Evolutionary conservation across 2,113 vertebrate genomes (phyloP), one percentile per base, ranked within the genome.

Genomic region (Aix galericulata): DNA sequence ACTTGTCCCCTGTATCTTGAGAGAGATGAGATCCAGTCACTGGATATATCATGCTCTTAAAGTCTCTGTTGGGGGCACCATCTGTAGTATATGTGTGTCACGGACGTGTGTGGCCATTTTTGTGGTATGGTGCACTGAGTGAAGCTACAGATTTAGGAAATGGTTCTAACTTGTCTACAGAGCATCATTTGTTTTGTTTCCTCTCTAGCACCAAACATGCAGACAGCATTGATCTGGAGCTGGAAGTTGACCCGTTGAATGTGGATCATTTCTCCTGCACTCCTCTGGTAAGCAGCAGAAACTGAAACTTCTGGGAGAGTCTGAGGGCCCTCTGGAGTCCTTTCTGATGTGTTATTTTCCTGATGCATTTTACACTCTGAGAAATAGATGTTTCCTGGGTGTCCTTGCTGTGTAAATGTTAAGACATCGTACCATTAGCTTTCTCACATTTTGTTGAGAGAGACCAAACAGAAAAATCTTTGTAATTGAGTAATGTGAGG

Each of bases 231-330:
- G 99, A 99, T 94, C 94, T 99, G 97, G 99, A 99, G 94, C 97
- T 99, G 92, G 99, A 99, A 96, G 99, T 99, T 42, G 99, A 99
- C 97, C 99, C 99, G 92, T 98, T 99, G 95, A 99, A 99, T 60
- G 99, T 99, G 74, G 99, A 99, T 98, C 99, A 99, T 97, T 99
- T 99, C 98, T 99, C 99, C 92, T 99, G 99, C 96, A 99, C 99
- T 14, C 99, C 99, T 55, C 97, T 99, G 99, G 99, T 99, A 98
- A 98, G 98, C 95, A 92, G 34, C 62, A 50, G 56, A 59, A 27
- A 31, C 58, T 36, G 48, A 40, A 71, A 53, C 58, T 34, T 82
- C 62, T 66, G 46, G 59, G 26, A 44, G 32, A n/a, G 36, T 58
- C 55, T 64, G 50, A 90, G 56, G 62, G 34, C 34, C 12, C 14